Evolutionary conservation across 1,140 invertebrate genomes (phyloP).

Genomic region (Cylas formicarius): DNA sequence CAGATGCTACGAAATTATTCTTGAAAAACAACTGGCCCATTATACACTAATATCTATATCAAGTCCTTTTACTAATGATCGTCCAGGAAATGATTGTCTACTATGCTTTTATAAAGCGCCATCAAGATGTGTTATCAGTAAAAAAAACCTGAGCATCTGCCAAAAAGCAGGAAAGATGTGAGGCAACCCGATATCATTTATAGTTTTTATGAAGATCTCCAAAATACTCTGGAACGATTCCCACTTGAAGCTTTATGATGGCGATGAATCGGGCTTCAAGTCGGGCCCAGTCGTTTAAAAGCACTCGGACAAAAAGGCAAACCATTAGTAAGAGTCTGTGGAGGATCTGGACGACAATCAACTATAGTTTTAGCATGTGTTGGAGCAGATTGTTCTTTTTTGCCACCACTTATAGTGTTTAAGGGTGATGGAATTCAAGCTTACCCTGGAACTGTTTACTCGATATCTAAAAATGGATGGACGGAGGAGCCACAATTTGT

Average conservation of each 20-base stretch:
- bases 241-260: conserved; percentile 1
- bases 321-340: conserved; percentile 26
- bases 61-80: too few species aligned
- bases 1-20: too few species aligned
- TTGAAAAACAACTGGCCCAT: too few species aligned
- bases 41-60: too few species aligned
- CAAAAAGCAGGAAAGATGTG: conserved; percentile 15
- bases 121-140: too few species aligned
- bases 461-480: conserved; percentile 34
- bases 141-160: conserved; percentile 21
- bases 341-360: conserved; percentile 30
- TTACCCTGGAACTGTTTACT: conserved; percentile 34
- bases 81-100: too few species aligned
- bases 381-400: conserved; percentile 27
- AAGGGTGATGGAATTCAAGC: conserved; percentile 33
- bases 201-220: conserved; percentile 17
- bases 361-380: conserved; percentile 35
- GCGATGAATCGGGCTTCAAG: conserved; percentile 17
- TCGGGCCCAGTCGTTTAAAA: conserved; percentile 11
- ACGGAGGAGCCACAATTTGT: conserved; percentile 35
- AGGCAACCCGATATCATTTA: conserved; percentile 17
- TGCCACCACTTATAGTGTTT: conserved; percentile 36
- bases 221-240: conserved; percentile 2
- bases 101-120: too few species aligned
- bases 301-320: conserved; percentile 27